Percentiles rank a stretch among this genome's conserved stretches.
These are phyloP conservation scores for Busseola fusca DNA, from an alignment of 2,888 invertebrate species.

Conservation along the genomic window DNA sequence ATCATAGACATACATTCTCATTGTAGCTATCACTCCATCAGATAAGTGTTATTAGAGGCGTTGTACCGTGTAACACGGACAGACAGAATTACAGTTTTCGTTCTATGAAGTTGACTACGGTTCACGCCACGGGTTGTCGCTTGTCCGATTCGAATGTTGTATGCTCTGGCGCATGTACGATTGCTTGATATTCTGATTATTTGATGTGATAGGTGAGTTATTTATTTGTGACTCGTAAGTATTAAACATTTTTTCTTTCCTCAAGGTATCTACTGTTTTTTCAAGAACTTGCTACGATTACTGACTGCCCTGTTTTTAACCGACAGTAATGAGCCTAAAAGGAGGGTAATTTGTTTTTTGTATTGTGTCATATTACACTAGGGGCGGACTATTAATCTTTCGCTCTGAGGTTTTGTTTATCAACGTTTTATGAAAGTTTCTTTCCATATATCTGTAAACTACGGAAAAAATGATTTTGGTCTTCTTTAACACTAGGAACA, in stretches of 20 bases:
- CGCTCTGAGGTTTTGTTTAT: not conserved
- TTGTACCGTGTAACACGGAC: slow-evolving; percentile 42
- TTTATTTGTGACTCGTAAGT: not conserved
- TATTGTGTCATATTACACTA: not conserved
- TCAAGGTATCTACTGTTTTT: not conserved
- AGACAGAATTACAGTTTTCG: slow-evolving; percentile 43
- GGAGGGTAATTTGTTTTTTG: not conserved
- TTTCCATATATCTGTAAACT: not conserved
- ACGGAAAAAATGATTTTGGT: not conserved
- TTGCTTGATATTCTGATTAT: slow-evolving; percentile 12
- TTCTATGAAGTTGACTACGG: slow-evolving; percentile 4
- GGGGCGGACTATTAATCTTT: not conserved
- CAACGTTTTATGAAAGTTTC: not conserved
- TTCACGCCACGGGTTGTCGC: slow-evolving; percentile 32
- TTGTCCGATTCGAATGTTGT: slow-evolving; percentile 26
- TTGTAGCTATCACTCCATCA: slow-evolving; percentile 1
- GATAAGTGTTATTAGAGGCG: slow-evolving; percentile 29
- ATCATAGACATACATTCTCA: slow-evolving; percentile 11
- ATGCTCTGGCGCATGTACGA: slow-evolving; percentile 18
- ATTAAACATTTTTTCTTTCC: not conserved
- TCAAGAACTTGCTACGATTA: not conserved
- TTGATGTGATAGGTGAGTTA: slow-evolving; percentile 9
- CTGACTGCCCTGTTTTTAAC: not conserved
- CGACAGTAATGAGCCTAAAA: not conserved
- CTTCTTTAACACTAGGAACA: not conserved